Evolutionary conservation across 2,797 vertebrate genomes (phyloP), one percentile per base, ranked within the genome.

Genomic region (Brachymystax lenok): DNA sequence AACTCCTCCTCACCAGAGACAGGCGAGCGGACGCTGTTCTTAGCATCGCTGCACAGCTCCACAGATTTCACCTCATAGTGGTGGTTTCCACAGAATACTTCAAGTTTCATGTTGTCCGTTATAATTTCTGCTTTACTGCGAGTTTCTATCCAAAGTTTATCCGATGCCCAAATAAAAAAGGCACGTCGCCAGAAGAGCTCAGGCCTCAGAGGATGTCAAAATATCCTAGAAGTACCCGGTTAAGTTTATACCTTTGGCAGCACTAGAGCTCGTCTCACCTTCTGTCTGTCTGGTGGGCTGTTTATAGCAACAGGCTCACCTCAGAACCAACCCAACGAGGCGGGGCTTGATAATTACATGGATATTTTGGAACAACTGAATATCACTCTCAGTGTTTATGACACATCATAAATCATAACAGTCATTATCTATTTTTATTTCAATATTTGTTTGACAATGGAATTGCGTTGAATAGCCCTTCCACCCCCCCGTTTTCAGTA

Each of bases 1-100:
- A 98, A 91, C 85, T 98, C 97, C 85, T 98, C 97, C 71, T 97
- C 97, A 0, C 85, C 84, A 3, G 90, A 90, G 0, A 92, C 84
- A 14, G 94, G 95, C 10, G 95, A 96, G 28, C 89, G 85, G 83
- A 90, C 77, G 76, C 91, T 91, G 83, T 92, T 89, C 81, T 96
- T 95, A 24, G 90, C 93, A 77, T 94, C 94, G 81, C 92, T 88
- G 82, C 90, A 84, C 79, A 90, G 21, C 82, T 94, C 92, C 16
- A 88, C 19, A 14, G 84, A 90, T 85, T 95, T 96, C 77, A 90
- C 86, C 71, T 90, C 88, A 75, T 90, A 94, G 76, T 93, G 91
- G 75, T 86, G 91, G 76, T 86, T 86, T 28, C 95, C 94, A 35
- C 93, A 90, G 79, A 97, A 90, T 80, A 96, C 93, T 82, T 97